phyloP scores from a whole-genome alignment of 2,888 invertebrate genomes.

The Apamea epomidion region DNA sequence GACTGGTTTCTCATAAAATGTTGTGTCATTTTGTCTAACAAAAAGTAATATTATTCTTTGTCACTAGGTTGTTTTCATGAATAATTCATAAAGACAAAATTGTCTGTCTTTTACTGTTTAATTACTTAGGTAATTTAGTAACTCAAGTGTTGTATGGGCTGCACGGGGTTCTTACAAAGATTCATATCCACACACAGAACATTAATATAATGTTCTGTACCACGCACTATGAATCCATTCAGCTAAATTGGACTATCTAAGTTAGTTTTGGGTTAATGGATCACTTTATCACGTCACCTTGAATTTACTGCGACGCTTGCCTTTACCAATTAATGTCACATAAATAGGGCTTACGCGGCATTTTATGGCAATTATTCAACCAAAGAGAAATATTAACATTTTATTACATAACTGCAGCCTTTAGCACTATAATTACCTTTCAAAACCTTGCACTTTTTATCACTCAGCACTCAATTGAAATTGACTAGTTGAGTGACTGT shows the following conservation, averaged over 20 bases:
- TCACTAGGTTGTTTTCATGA: not conserved
- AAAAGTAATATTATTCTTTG: not conserved
- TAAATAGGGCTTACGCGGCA: constrained; percentile 33
- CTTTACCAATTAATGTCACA: constrained; percentile 30
- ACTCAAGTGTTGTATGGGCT: not conserved
- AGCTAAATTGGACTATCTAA: constrained; percentile 37
- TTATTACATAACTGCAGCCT: constrained; percentile 52
- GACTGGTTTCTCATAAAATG: constrained; percentile 8
- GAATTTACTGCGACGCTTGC: constrained; percentile 46
- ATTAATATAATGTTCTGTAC: not conserved
- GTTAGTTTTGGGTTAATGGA: constrained; percentile 52
- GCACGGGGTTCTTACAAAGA: not conserved
- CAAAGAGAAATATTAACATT: constrained; percentile 55
- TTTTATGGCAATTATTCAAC: constrained; percentile 46
- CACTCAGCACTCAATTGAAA: constrained; percentile 25
- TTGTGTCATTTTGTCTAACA: not conserved
- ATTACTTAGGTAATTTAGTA: not conserved
- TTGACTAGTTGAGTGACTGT: constrained; percentile 19
- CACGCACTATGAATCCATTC: constrained; percentile 34
- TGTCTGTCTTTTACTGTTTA: not conserved
- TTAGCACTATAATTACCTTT: constrained; percentile 56
- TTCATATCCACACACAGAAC: constrained; percentile 10
- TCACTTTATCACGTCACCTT: constrained; percentile 57
- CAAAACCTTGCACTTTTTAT: constrained; percentile 65
- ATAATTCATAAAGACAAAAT: not conserved